phyloP scores from a whole-genome alignment of 2,888 invertebrate genomes.

The Lissocephala sabroskyi region DNA sequence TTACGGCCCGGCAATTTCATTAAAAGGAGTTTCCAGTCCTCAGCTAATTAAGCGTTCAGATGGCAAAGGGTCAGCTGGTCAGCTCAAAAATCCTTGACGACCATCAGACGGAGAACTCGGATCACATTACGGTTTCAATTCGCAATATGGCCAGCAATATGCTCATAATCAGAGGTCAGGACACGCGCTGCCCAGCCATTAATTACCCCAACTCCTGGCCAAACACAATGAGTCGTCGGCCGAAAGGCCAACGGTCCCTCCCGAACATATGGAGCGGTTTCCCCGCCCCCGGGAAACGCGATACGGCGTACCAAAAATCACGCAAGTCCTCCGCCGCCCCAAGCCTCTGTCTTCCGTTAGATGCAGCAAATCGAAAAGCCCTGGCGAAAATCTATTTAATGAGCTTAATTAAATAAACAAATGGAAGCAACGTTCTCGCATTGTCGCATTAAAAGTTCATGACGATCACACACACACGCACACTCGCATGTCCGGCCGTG shows the following conservation, averaged over 20 bases:
- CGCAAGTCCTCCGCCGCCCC: constrained; percentile 29
- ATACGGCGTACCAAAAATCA: too few relatives aligned
- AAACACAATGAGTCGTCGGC: too few relatives aligned
- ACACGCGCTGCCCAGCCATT: neutral
- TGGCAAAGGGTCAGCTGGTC: constrained; percentile 43
- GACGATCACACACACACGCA: constrained; percentile 20
- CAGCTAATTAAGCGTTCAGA: constrained; percentile 57
- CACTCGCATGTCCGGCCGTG: constrained; percentile 3
- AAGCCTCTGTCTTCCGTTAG: constrained; percentile 40
- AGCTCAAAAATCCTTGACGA: constrained; percentile 9
- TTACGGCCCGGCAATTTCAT: constrained; percentile 50
- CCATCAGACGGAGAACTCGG: neutral
- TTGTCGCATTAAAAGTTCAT: constrained; percentile 34
- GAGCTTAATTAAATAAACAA: constrained; percentile 64
- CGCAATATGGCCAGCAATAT: constrained; percentile 8
- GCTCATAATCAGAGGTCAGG: neutral
- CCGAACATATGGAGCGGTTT: too few relatives aligned
- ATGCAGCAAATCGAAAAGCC: neutral
- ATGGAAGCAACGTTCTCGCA: constrained; percentile 35
- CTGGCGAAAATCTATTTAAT: constrained; percentile 34
- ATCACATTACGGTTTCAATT: constrained; percentile 4
- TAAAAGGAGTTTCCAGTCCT: constrained; percentile 21
- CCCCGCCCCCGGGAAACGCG: too few relatives aligned
- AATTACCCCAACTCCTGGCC: too few relatives aligned
- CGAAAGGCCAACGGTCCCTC: too few relatives aligned